phyloP scores from a whole-genome alignment of 1,140 invertebrate genomes.

The Sesamia nonagrioides region DNA sequence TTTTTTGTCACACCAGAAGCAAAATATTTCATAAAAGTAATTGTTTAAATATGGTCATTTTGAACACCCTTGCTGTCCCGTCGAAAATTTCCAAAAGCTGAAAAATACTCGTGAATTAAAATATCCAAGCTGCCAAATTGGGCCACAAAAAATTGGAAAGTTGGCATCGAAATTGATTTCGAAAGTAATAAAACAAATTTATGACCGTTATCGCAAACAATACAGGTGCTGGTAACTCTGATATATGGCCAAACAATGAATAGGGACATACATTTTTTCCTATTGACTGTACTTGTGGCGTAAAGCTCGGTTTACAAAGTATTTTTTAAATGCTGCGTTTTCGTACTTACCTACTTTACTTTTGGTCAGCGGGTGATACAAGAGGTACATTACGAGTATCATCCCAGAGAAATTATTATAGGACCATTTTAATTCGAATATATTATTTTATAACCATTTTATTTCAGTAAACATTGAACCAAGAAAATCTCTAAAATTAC shows the following conservation, averaged over 20 bases:
- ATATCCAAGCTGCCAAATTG: constrained; percentile 20
- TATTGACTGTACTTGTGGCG: background rate
- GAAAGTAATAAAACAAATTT: constrained; percentile 46
- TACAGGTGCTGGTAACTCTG: constrained; percentile 23
- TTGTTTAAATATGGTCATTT: background rate
- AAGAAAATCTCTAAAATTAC: background rate
- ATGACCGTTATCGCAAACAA: constrained; percentile 38
- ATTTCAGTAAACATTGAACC: too few relatives aligned
- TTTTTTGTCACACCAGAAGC: too few relatives aligned
- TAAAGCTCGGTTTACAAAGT: background rate
- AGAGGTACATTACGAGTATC: too few relatives aligned
- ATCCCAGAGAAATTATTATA: too few relatives aligned
- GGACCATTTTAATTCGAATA: too few relatives aligned
- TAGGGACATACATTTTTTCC: constrained; percentile 21
- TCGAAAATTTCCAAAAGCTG: background rate
- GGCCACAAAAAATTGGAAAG: constrained; percentile 10
- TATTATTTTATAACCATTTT: too few relatives aligned
- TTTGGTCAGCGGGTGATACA: too few relatives aligned
- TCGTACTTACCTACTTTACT: too few relatives aligned
- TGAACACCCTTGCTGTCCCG: background rate
- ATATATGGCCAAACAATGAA: constrained; percentile 31
- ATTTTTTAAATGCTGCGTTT: background rate
- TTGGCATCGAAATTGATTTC: constrained; percentile 41
- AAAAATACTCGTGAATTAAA: background rate
- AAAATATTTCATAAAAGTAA: background rate